Evolutionary conservation across 2,888 invertebrate genomes (phyloP), one percentile per base, ranked within the genome.

Genomic region (Osedax fenrisi): DNA sequence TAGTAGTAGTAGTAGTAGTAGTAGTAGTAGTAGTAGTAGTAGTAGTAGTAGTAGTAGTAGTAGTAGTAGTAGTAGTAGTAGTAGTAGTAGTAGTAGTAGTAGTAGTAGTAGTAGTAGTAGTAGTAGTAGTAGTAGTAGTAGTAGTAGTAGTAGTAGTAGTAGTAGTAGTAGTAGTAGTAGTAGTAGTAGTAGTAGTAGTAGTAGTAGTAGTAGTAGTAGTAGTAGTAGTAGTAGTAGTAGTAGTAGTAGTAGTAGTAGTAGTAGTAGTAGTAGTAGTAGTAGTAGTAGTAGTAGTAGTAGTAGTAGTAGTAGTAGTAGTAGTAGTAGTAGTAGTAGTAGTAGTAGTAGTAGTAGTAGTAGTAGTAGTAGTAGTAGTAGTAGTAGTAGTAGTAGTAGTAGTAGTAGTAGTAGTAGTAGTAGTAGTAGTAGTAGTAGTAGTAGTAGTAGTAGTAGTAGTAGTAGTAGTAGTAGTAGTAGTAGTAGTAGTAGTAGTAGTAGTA

Each of bases 91-190:
- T 41, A 41, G 41, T 41, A 41, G 41, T 41, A 41, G 41, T 41
- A 41, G 41, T 41, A 41, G 41, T 41, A 41, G 41, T 41, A 41
- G 41, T 41, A 41, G 41, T 41, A 41, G 41, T 41, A 41, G 41
- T 41, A 41, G 41, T 41, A 41, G 41, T 41, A 41, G 41, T 41
- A 41, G 41, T 41, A 41, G 41, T 41, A 41, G 41, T 41, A 41
- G 41, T 41, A 41, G 41, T 41, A 71, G 66, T 69, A 73, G 66
- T 69, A 73, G 66, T 71, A 73, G 66, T 71, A 73, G 66, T 73
- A 73, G 73, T 73, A 73, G 73, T 73, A 73, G 73, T 73, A 73
- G 72, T 71, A 71, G 72, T 71, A 71, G 72, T 71, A 71, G 72
- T 71, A 71, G 72, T 71, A 71, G 72, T 71, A 71, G 72, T 71